Conservation (phyloP, 2,888 invertebrate genomes). For the Geophilus truncorum region DNA sequence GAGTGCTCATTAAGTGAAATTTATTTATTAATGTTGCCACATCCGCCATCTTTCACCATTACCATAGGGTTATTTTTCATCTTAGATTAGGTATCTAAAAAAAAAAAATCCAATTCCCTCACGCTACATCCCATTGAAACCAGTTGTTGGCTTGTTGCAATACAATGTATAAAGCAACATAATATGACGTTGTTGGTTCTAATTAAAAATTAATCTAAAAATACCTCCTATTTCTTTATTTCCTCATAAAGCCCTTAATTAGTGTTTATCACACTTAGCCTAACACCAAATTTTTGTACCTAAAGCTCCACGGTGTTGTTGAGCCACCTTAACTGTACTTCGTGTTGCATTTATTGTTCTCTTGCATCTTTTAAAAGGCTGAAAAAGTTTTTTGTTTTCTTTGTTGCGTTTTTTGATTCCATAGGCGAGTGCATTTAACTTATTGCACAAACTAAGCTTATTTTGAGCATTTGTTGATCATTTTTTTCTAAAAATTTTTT, state of each 20-base stretch:
- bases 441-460: not conserved
- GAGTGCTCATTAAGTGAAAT: slow-evolving; percentile 25
- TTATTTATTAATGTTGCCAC: slow-evolving; percentile 12
- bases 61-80: not conserved
- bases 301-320: not conserved
- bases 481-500: not conserved
- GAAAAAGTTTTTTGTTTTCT: too few relatives aligned
- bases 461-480: not conserved
- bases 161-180: not conserved
- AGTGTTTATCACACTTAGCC: not conserved
- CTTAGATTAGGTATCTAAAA: not conserved
- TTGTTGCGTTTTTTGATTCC: too few relatives aligned
- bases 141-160: not conserved
- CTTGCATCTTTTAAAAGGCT: not conserved
- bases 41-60: not conserved
- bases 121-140: not conserved
- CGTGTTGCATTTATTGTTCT: not conserved
- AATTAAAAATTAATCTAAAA: not conserved
- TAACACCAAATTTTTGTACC: not conserved
- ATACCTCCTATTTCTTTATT: not conserved
- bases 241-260: not conserved
- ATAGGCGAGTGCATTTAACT: not conserved
- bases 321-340: not conserved
- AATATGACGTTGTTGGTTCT: not conserved
- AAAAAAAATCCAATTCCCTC: not conserved